Conservation (phyloP, 2,888 invertebrate species). For the Ariolimax columbianus region DNA sequence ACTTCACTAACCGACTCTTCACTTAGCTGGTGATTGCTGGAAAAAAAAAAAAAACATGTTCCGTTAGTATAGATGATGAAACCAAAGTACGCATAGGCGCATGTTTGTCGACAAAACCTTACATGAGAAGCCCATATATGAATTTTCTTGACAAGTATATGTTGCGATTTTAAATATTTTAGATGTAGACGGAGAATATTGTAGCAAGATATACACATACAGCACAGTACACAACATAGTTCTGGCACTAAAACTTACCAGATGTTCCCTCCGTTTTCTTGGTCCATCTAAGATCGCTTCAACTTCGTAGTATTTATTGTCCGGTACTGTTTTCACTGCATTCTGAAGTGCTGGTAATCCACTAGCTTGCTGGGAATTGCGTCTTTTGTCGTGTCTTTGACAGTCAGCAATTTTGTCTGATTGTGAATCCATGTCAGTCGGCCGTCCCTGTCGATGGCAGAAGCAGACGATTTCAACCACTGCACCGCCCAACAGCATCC, state of each 20-base stretch:
- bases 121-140: too few species aligned
- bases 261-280: conserved; percentile 45
- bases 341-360: background rate
- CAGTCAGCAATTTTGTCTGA: background rate
- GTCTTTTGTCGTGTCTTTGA: conserved; percentile 7
- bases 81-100: background rate
- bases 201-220: too few species aligned
- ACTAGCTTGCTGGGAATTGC: background rate
- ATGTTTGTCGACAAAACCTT: background rate
- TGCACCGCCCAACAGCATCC: conserved; percentile 46
- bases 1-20: too few species aligned
- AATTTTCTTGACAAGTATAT: too few species aligned
- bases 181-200: too few species aligned
- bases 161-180: too few species aligned
- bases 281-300: conserved; percentile 47
- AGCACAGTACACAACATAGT: background rate
- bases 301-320: conserved; percentile 48
- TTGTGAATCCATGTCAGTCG: conserved; percentile 1
- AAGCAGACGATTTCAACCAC: conserved; percentile 44
- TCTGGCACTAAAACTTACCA: conserved; percentile 40
- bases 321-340: conserved; percentile 25
- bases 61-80: background rate
- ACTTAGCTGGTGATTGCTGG: too few species aligned
- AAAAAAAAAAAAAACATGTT: too few species aligned
- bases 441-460: background rate